phyloP scores from a whole-genome alignment of 2,888 invertebrate genomes.

The Aspidiotus destructor region DNA sequence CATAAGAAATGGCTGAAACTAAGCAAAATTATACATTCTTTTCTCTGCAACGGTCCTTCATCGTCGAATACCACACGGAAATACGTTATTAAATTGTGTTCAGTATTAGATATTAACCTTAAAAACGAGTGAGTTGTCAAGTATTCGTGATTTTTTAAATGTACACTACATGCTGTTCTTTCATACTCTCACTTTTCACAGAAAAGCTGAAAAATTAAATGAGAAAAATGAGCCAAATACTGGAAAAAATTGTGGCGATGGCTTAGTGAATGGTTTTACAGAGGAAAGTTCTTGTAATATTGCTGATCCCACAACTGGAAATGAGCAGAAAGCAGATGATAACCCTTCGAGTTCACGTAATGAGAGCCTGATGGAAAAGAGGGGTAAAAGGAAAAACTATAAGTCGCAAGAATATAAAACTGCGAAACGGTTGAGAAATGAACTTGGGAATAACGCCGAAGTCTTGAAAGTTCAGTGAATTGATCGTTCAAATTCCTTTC shows the following conservation, averaged over 20 bases:
- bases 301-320: background rate
- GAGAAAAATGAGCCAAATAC: background rate
- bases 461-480: constrained; percentile 21
- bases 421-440: constrained; percentile 17
- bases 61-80: constrained; percentile 9
- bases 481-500: constrained; percentile 7
- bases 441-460: constrained; percentile 24
- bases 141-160: background rate
- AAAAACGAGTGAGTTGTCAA: background rate
- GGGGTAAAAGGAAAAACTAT: constrained; percentile 19
- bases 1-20: constrained; percentile 14
- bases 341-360: background rate
- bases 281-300: background rate
- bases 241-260: background rate
- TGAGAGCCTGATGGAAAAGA: constrained; percentile 15
- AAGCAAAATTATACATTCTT: constrained; percentile 1
- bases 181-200: constrained; percentile 5
- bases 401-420: constrained; percentile 11
- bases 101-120: background rate
- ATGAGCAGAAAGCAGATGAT: background rate
- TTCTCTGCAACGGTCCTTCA: constrained; percentile 10
- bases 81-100: constrained; percentile 14
- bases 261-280: background rate
- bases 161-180: background rate
- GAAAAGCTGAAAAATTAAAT: constrained; percentile 7